Base-by-base conservation (phyloP, 2,888 invertebrate genomes). In the Drosophila prolongata region DNA sequence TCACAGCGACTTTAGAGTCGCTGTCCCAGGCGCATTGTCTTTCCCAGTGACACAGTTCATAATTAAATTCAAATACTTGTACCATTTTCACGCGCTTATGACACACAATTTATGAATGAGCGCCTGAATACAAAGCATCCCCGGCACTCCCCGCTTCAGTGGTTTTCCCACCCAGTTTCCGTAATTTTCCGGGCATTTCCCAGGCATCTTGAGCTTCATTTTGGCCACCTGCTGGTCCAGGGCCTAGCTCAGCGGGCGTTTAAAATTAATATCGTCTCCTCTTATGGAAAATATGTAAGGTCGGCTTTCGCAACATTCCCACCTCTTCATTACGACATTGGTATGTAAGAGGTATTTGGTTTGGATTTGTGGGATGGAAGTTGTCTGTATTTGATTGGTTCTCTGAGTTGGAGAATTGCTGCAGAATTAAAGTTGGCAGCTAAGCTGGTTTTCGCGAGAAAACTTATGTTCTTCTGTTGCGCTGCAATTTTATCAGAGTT, bases 1-100 rank as follows among this genome's bases (percentile, higher is more conserved):
- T 83, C 82, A 87, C 61, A 38, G 65, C 35, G 87, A 79, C 87
- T 87, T 83, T 83, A 68, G 69, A 64, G 73, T 67, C 76, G 40
- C 44, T 68, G 44, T 69, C 65, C 62, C 61, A 75, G 38, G 59
- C 52, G 72, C 68, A 77, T 87, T 84, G 85, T 84, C 78, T 76
- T 24, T 65, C 40, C 65, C 59, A 62, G 71, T 79, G 76, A 79
- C 82, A 65, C 61, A 80, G 83, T 80, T 85, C 80, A 86, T 85
- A 85, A 85, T 85, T 85, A 85, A 85, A 85, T 85, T 86, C 83
- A 85, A 85, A 85, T 86, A 80, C 85, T 85, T 79, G 80, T 76
- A 78, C 76, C 75, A 78, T 79, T 85, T 80, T 78, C 68, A 59
- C 77, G 77, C 88, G 79, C 88, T 88, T 86, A 80, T 76, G 86